Conservation (phyloP, 1,140 invertebrate species). For the Grapholita molesta region DNA sequence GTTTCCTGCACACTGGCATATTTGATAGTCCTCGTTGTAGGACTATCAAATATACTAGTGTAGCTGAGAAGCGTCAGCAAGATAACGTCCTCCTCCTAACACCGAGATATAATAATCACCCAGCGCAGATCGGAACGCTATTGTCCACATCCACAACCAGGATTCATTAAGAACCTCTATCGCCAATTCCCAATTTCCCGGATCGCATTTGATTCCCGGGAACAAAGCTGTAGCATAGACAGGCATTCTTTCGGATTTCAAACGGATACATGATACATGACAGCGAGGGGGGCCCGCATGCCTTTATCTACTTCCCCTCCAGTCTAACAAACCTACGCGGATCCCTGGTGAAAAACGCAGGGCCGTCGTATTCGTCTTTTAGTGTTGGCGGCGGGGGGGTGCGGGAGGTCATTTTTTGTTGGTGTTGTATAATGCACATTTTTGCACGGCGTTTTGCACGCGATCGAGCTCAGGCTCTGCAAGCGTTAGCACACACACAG, state of each 20-base stretch:
- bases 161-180: not conserved
- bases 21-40: too few species aligned
- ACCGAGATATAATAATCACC: not conserved
- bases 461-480: constrained; percentile 57
- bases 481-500: constrained; percentile 47
- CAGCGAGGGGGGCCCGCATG: constrained; percentile 51
- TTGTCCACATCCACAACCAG: not conserved
- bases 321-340: constrained; percentile 40
- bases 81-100: not conserved
- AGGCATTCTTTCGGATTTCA: constrained; percentile 40
- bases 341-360: constrained; percentile 44
- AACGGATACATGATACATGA: constrained; percentile 58
- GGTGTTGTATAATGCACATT: constrained; percentile 68
- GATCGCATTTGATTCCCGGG: constrained; percentile 5
- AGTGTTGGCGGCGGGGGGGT: constrained; percentile 35
- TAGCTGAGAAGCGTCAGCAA: not conserved
- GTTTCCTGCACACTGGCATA: too few species aligned
- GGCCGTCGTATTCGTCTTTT: constrained; percentile 41
- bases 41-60: too few species aligned
- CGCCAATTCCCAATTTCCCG: constrained; percentile 6
- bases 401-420: constrained; percentile 48
- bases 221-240: not conserved
- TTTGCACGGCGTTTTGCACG: constrained; percentile 68
- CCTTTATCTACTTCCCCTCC: constrained; percentile 49
- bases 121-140: not conserved